Evolutionary conservation across 1,140 invertebrate genomes (phyloP), one percentile per base, ranked within the genome.

Genomic region (Solenopsis fugax): DNA sequence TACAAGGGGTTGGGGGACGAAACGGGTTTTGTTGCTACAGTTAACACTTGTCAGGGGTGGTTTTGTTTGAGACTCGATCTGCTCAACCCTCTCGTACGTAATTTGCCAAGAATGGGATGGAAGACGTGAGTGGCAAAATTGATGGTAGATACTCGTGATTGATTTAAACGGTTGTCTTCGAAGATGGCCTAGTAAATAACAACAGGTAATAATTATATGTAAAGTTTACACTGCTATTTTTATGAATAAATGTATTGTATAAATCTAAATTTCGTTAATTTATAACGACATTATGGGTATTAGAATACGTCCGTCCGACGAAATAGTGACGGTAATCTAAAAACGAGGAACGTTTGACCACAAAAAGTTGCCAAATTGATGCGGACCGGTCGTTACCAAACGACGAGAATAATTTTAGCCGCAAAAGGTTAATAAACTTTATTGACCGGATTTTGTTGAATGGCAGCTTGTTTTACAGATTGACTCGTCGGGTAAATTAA

Each of bases 1-100:
- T 58, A 37, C 21, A 90, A 90, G 85, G 90, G 89, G 89, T 89
- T 85, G 64, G 81, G 72, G 80, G n/a, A 84, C 77, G 78, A 72
- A 78, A 85, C 77, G 65, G 80, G 80, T 87, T 91, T 81, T 88
- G 87, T 90, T 90, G 75, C 77, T 86, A 90, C 85, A 90, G 89
- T 91, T 91, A 91, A 91, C 90, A 91, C 90, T 91, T 90, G 84
- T 85, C 37, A 58, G 69, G 76, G 86, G 71, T 72, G 54, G 54
- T 85, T 76, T 58, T 56, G 78, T 82, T 82, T 82, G 80, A 34
- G 80, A 65, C 41, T 48, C 80, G 65, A 80, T 80, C 62, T 54
- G 48, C 5, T 50, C 54, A 21, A 73, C 45, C 69, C 80, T 75
- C 54, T 60, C n/a, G 10, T 62, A 24, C 24, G 45, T 75, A 84